Percentiles rank a stretch among this genome's conserved stretches.
Evolutionary conservation across 1,140 invertebrate species (phyloP).

Genomic region (Gonatopus flavifemur): DNA sequence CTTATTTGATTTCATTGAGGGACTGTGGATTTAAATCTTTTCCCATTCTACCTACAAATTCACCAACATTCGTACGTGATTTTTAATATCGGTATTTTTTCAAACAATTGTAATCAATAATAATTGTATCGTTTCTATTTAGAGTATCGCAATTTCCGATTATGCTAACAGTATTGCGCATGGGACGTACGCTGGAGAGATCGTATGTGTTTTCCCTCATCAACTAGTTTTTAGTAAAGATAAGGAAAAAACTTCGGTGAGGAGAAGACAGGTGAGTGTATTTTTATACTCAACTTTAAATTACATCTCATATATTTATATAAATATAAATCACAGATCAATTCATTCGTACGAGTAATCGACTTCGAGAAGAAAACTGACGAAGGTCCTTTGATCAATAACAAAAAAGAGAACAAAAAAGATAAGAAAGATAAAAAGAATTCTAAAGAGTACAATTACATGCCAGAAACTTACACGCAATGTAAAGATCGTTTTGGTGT

Average conservation of each 20-base stretch:
- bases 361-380: slow-evolving; percentile 18
- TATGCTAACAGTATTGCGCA: slow-evolving; percentile 53
- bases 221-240: slow-evolving; percentile 46
- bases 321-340: slow-evolving; percentile 18
- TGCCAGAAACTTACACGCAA: slow-evolving; percentile 43
- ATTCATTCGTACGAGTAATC: slow-evolving; percentile 26
- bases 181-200: slow-evolving; percentile 53
- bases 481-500: slow-evolving; percentile 49
- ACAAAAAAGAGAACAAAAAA: slow-evolving; percentile 8
- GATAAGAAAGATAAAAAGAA: slow-evolving; percentile 22
- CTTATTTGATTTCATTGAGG: slow-evolving; percentile 46
- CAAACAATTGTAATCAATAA: background rate
- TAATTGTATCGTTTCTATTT: slow-evolving; percentile 15
- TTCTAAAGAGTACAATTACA: slow-evolving; percentile 36
- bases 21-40: slow-evolving; percentile 46
- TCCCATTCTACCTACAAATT: slow-evolving; percentile 47
- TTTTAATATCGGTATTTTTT: background rate
- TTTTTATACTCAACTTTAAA: no score
- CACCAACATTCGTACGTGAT: slow-evolving; percentile 43
- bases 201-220: slow-evolving; percentile 50
- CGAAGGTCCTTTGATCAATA: no score
- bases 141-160: slow-evolving; percentile 42
- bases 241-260: slow-evolving; percentile 39
- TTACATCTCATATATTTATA: slow-evolving; percentile 3
- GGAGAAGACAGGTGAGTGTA: slow-evolving; percentile 39